Percentiles rank a stretch among this genome's conserved stretches.
phyloP scores from a whole-genome alignment of 1,140 invertebrate genomes.

The Drosophila punjabiensis region DNA sequence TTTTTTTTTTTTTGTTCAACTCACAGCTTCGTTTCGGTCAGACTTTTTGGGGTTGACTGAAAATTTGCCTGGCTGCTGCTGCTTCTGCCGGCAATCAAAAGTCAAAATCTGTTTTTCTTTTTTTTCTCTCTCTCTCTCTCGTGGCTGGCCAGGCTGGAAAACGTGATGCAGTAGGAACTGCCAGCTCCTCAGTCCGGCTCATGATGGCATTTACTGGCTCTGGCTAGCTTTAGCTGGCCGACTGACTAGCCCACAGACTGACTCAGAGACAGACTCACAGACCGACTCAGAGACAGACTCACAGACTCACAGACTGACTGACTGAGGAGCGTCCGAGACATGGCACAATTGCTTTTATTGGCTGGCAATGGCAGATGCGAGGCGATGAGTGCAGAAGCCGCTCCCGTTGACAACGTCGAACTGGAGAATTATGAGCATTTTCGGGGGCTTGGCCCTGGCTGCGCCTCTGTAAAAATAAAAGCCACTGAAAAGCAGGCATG shows the following conservation, averaged over 20 bases:
- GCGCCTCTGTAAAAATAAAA: constrained; percentile 20
- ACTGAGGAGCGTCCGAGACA: constrained; percentile 72
- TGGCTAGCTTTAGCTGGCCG: constrained; percentile 9
- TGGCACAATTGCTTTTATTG: constrained; percentile 83
- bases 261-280: constrained; percentile 31
- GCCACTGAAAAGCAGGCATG: neutral
- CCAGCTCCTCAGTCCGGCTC: constrained; percentile 15
- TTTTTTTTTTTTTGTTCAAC: constrained; percentile 1
- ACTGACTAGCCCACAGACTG: constrained; percentile 22
- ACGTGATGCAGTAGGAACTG: constrained; percentile 82
- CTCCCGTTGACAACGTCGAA: constrained; percentile 74
- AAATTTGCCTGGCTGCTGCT: constrained; percentile 52
- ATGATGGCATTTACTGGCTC: constrained; percentile 51
- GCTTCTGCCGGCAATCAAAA: constrained; percentile 72
- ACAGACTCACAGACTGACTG: constrained; percentile 28
- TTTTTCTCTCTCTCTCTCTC: constrained; percentile 12
- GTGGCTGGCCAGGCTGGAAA: constrained; percentile 63
- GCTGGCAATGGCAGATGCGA: constrained; percentile 51
- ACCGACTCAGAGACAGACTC: constrained; percentile 17
- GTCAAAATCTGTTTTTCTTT: constrained; percentile 69
- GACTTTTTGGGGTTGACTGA: constrained; percentile 57
- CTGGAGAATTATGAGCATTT: constrained; percentile 82
- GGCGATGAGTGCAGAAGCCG: constrained; percentile 61
- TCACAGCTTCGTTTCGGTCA: constrained; percentile 46
- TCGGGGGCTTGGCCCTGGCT: constrained; percentile 69